These are phyloP conservation scores for Prolemur simus DNA, from an alignment of 2,113 vertebrate species.

Conservation along the genomic window DNA sequence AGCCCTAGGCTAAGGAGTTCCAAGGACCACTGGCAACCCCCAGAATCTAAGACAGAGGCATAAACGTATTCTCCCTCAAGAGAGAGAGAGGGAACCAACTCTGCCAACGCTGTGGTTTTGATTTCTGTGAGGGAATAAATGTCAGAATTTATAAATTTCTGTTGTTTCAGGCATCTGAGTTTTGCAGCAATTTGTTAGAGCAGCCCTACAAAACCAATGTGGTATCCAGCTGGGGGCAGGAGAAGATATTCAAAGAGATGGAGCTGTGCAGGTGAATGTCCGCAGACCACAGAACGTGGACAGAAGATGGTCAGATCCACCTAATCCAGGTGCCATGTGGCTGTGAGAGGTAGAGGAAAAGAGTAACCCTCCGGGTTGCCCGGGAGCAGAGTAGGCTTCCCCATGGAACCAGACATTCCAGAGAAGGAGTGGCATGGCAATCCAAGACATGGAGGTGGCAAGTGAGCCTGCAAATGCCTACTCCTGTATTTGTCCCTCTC, in stretches of 20 bases:
- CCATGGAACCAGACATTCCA: neutral
- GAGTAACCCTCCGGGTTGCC: fast-evolving
- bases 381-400: neutral
- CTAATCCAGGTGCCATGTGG: too few species aligned
- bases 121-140: neutral
- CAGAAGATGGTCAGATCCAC: fast-evolving
- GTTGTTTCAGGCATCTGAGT: neutral
- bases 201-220: neutral
- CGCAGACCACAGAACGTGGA: neutral
- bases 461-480: neutral
- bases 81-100: too few species aligned
- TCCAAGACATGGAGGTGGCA: neutral
- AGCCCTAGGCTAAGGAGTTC: neutral
- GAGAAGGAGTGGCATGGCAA: neutral
- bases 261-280: fast-evolving
- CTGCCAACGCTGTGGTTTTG: neutral
- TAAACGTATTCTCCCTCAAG: fast-evolving
- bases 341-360: neutral
- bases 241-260: neutral
- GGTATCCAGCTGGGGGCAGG: too few species aligned
- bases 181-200: neutral
- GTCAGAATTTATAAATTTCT: neutral
- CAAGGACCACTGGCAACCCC: too few species aligned
- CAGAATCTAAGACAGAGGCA: neutral
- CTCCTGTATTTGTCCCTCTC: neutral